phyloP scores from a whole-genome alignment of 37 sponge, comb jelly and placozoan species.

The Halichondria panicea region DNA sequence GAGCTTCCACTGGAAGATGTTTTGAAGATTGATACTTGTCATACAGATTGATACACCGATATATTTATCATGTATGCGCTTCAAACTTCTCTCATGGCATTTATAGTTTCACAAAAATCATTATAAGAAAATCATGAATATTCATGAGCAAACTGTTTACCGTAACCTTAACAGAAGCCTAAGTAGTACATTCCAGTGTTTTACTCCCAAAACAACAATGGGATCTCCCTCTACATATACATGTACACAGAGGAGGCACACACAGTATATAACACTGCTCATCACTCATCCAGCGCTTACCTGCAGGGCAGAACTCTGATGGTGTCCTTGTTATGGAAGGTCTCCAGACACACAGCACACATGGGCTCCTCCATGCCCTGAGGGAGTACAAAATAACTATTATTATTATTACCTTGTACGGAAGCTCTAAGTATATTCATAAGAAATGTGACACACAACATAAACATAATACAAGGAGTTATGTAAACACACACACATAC shows the following conservation, averaged over 20 bases:
- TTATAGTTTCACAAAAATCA: too few species aligned
- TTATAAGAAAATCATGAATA: too few species aligned
- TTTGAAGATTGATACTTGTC: too few species aligned
- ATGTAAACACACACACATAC: conserved; percentile 19
- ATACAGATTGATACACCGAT: too few species aligned
- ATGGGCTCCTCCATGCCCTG: conserved; percentile 50
- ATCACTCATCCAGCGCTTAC: conserved; percentile 39
- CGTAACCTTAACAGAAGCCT: too few species aligned
- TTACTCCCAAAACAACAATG: too few species aligned
- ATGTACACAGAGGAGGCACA: not conserved
- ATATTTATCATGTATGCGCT: too few species aligned
- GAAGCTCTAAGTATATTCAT: not conserved
- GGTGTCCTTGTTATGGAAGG: conserved; percentile 59
- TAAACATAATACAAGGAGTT: not conserved
- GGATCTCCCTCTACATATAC: not conserved
- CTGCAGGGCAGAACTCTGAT: conserved; percentile 86
- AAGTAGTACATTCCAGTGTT: too few species aligned
- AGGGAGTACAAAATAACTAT: not conserved
- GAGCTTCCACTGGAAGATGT: too few species aligned
- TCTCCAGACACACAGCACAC: conserved; percentile 93
- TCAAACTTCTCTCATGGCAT: too few species aligned
- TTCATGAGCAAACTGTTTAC: too few species aligned
- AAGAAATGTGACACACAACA: not conserved
- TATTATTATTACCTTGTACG: not conserved
- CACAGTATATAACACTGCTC: not conserved